Evolutionary conservation across 2,888 invertebrate species (phyloP), one percentile per base, ranked within the genome.

Genomic region (Macrosiphum euphorbiae): DNA sequence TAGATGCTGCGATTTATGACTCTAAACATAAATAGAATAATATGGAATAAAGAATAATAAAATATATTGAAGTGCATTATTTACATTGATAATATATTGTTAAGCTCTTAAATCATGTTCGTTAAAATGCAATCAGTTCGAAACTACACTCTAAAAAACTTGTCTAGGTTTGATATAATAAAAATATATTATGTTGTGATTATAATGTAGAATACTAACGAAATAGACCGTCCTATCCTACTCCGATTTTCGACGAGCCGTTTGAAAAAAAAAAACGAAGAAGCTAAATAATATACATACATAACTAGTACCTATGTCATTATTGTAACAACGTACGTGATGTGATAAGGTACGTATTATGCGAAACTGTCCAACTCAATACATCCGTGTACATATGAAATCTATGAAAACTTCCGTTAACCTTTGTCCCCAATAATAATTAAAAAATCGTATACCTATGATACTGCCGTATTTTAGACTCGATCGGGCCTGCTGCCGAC

Each of bases 351-450:
- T 78, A 67, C 67, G 16, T 78, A 35, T 78, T 78, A 35, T 35
- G 35, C 67, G 28, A 52, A 92, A 88, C 67, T n/a, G 28, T 67
- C 52, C 52, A 92, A 92, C 92, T 52, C 86, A 3, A 35, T 78
- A 78, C 78, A 35, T 78, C 78, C 35, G 35, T 78, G 8, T 35
- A 78, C 78, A 78, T 78, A 61, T 50, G 35, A 61, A 58, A 88
- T 41, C 26, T 58, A 55, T 44, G 58, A 58, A 44, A 47, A 50
- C n/a, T 61, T 86, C 47, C 28, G 86, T 50, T 87, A 52, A 92
- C 67, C 67, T 92, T 92, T 92, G 88, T 67, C 88, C 92, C 58
- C 61, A 52, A 52, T 88, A 61, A 87, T 50, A 47, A 91, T 86
- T 61, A 61, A 52, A 24, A n/a, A 50, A 47, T 87, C 28, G 13